Base-by-base conservation (phyloP, 2,888 invertebrate genomes). In the Andrena trimmerana region DNA sequence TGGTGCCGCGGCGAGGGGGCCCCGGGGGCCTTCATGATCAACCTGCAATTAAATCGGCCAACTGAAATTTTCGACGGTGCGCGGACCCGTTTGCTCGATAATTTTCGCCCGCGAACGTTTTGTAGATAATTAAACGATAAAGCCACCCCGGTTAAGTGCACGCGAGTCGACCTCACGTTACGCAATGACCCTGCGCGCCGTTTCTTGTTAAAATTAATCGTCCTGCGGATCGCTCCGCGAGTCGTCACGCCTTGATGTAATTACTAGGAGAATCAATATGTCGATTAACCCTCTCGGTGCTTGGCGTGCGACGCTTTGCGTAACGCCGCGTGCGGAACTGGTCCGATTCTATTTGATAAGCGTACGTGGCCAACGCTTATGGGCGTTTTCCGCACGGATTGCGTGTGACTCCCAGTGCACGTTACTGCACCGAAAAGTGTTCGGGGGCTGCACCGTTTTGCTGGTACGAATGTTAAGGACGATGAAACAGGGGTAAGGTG, bases 101-200 rank as follows among this genome's bases (percentile, higher is more conserved):
- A 70, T 60, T 72, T 33, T 36, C 52, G 63, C 67, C 71, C 54
- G 74, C 62, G 50, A 52, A 70, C 82, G 50, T 66, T 81, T 73
- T 62, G 60, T 76, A 83, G 85, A 85, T 85, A 85, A 85, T 85
- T 85, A 67, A 85, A 85, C 76, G 85, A 85, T 85, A 85, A 85
- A 76, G 66, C 67, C 50, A 54, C 62, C 27, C 27, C 42, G 68
- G 10, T 16, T 31, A 52, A 27, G 65, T 20, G 42, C 59, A n/a
- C 29, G 31, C 36, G 33, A 67, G n/a, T 31, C 73, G 70, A 70
- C 60, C 62, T 52, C 27, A 42, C 33, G 42, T 59, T 33, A 50
- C 62, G 27, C 62, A 63, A 63, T 63, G 71, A 72, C 71, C 71
- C 59, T 29, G 20, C 20, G 36, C 36, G 16, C 63, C 27, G 36